Percentiles rank a stretch among this genome's conserved stretches.
phyloP scores from a whole-genome alignment of 2,113 vertebrate species.

The Istiophorus platypterus region DNA sequence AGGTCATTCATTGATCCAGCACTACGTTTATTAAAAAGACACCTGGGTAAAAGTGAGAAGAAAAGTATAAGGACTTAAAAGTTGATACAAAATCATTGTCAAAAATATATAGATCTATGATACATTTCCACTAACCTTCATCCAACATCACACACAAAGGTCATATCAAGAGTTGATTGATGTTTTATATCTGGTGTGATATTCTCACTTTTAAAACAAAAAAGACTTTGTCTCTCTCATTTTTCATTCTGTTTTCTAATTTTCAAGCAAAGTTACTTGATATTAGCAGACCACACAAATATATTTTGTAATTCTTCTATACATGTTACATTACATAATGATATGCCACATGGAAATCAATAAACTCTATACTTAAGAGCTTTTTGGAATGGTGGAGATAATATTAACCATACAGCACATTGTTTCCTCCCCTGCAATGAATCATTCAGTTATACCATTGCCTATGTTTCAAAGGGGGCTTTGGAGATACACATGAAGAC shows the following conservation, averaged over 20 bases:
- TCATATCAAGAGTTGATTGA: not conserved
- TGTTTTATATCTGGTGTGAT: not conserved
- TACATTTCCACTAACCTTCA: constrained; percentile 10
- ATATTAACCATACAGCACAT: constrained; percentile 28
- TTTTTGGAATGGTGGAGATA: constrained; percentile 14
- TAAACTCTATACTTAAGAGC: not conserved
- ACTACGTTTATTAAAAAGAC: constrained; percentile 9
- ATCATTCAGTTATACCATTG: constrained; percentile 67
- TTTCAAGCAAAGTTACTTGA: not conserved
- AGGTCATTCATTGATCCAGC: constrained; percentile 37
- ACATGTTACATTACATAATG: not conserved
- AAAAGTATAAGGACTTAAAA: constrained; percentile 8
- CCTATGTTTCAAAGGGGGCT: constrained; percentile 60
- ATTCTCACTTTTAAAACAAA: not conserved
- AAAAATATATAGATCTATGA: constrained; percentile 10
- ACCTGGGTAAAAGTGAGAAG: constrained; percentile 2
- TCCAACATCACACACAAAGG: not conserved
- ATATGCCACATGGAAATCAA: not conserved
- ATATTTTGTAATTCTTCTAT: not conserved
- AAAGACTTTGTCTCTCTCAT: not conserved
- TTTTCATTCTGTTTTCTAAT: not conserved
- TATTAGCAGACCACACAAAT: not conserved
- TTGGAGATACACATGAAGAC: constrained; percentile 77
- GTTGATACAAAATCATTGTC: constrained; percentile 6
- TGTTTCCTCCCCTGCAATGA: constrained; percentile 48